A percentile compares a stretch with the other conserved stretches of the same genome.
Evolutionary conservation across 2,888 invertebrate genomes (phyloP).

Genomic region (Plagodis dolabraria): DNA sequence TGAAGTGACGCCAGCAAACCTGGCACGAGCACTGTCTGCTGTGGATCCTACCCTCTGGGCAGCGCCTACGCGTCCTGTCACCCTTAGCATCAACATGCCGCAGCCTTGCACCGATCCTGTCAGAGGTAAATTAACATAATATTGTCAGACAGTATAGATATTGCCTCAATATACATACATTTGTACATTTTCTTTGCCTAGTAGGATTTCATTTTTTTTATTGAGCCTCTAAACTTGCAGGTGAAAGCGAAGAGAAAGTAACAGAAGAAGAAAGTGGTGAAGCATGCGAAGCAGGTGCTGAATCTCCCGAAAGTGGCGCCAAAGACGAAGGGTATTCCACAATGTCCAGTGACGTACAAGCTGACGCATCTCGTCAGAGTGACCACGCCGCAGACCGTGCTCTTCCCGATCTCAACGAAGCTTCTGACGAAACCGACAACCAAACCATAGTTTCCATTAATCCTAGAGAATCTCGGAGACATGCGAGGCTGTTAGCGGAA

Average conservation of each 20-base stretch:
- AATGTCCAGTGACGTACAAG: slow-evolving; percentile 93
- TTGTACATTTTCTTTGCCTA: not conserved
- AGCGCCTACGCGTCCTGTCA: slow-evolving; percentile 87
- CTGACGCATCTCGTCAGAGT: slow-evolving; percentile 87
- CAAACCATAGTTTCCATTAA: slow-evolving; percentile 82
- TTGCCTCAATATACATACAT: too few relatives aligned
- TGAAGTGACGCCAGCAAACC: slow-evolving; percentile 86
- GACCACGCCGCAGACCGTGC: slow-evolving; percentile 84
- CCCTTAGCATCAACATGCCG: slow-evolving; percentile 88
- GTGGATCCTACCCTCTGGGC: slow-evolving; percentile 89
- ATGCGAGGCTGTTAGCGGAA: slow-evolving; percentile 86
- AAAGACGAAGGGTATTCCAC: slow-evolving; percentile 93
- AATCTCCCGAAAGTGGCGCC: slow-evolving; percentile 90
- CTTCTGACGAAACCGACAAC: slow-evolving; percentile 89
- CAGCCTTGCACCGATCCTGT: slow-evolving; percentile 72
- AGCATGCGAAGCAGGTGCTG: slow-evolving; percentile 88
- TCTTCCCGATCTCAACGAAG: slow-evolving; percentile 90
- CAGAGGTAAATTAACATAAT: slow-evolving; percentile 49
- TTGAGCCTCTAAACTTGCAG: slow-evolving; percentile 45
- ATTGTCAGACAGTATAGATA: not conserved
- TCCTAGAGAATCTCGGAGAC: slow-evolving; percentile 77
- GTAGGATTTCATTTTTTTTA: not conserved
- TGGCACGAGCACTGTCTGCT: slow-evolving; percentile 86
- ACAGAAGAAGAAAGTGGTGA: slow-evolving; percentile 78
- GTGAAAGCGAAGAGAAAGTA: slow-evolving; percentile 63